These are phyloP conservation scores for Sinella curviseta DNA, from an alignment of 1,140 invertebrate genomes.

Conservation along the genomic window DNA sequence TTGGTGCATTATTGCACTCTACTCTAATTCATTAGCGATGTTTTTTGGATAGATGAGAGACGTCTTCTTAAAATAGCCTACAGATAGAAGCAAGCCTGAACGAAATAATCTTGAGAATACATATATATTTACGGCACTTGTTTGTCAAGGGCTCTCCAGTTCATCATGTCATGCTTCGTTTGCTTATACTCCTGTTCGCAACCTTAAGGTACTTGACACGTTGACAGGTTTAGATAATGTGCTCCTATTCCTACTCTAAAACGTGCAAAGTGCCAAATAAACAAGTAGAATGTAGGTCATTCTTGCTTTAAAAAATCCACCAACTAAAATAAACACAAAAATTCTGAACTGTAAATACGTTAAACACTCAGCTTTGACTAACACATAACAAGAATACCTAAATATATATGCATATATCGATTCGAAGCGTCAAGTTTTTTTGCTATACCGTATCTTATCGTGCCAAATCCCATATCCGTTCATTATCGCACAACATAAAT, in stretches of 20 bases:
- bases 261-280: neutral
- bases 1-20: neutral
- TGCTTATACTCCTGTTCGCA: neutral
- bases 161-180: neutral
- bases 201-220: too few species aligned
- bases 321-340: too few species aligned
- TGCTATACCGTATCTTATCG: too few species aligned
- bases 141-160: slow-evolving; percentile 21
- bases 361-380: too few species aligned
- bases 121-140: neutral
- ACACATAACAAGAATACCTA: neutral
- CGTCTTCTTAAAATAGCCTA: neutral
- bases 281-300: neutral
- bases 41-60: too few species aligned
- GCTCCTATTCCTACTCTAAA: too few species aligned
- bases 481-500: neutral
- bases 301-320: too few species aligned
- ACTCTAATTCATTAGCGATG: neutral
- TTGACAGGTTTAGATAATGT: neutral
- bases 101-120: too few species aligned
- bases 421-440: too few species aligned
- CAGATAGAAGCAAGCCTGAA: neutral
- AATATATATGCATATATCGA: too few species aligned
- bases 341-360: too few species aligned
- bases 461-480: neutral